Percentiles rank a stretch among this genome's conserved stretches.
Evolutionary conservation across 2,888 invertebrate genomes (phyloP).

Genomic region (Scaptomyza cyrtandrae): DNA sequence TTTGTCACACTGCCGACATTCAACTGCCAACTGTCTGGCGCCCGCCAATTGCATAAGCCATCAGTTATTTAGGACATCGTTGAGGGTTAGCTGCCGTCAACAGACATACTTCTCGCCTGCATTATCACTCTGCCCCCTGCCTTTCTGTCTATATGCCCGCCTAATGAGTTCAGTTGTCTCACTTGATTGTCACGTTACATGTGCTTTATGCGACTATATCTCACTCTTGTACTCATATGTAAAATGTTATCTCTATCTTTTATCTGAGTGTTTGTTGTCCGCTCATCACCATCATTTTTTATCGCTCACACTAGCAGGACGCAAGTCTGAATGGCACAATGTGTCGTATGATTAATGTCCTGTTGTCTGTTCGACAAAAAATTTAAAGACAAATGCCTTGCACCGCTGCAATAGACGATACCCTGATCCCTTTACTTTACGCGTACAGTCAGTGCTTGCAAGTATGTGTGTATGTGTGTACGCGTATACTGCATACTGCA

Average conservation of each 20-base stretch:
- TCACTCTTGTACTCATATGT: conserved; percentile 10
- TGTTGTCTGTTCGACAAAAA: conserved; percentile 15
- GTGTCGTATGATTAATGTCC: conserved; percentile 75
- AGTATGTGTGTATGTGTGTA: too few species aligned
- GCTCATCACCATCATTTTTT: too few species aligned
- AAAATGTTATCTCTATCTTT: conserved; percentile 20
- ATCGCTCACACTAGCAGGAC: conserved; percentile 45
- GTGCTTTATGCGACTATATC: conserved; percentile 31
- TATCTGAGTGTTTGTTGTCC: background rate
- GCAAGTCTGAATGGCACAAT: conserved; percentile 55
- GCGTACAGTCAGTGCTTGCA: too few species aligned
- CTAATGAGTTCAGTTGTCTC: conserved; percentile 59
- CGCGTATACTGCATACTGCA: too few species aligned
- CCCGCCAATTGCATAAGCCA: conserved; percentile 42
- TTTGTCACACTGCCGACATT: too few species aligned
- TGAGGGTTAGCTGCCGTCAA: conserved; percentile 33
- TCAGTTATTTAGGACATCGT: conserved; percentile 59
- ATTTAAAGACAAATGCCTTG: too few species aligned
- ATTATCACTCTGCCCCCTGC: background rate
- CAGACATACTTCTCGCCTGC: background rate
- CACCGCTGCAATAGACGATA: too few species aligned
- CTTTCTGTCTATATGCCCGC: background rate
- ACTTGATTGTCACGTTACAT: conserved; percentile 24
- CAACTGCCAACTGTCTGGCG: conserved; percentile 31
- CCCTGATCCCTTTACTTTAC: too few species aligned